A percentile compares a stretch with the other conserved stretches of the same genome.
phyloP scores from a whole-genome alignment of 2,113 vertebrate species.

The Petroica traversi region DNA sequence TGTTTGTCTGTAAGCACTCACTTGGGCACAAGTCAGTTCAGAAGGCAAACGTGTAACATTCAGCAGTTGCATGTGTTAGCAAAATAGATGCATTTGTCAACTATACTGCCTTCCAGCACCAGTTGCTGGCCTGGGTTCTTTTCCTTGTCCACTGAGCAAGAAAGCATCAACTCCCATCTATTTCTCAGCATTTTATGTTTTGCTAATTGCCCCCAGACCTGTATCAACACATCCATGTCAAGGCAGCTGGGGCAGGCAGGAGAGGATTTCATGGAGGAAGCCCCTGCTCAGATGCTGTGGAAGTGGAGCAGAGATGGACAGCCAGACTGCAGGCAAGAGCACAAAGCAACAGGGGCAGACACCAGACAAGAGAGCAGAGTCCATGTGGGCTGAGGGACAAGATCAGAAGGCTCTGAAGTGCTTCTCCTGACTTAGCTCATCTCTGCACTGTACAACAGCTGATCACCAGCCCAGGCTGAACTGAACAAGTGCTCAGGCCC shows the following conservation, averaged over 20 bases:
- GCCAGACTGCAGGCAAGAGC: neutral
- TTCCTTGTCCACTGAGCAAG: neutral
- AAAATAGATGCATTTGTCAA: neutral
- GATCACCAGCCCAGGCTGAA: neutral
- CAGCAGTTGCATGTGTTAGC: neutral
- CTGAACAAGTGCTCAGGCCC: neutral
- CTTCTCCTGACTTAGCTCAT: neutral
- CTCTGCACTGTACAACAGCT: neutral
- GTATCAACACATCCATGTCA: neutral
- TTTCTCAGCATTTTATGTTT: neutral
- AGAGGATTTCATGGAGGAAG: neutral
- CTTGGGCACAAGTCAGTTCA: neutral
- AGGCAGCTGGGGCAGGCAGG: neutral
- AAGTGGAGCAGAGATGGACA: neutral
- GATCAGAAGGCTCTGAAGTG: neutral
- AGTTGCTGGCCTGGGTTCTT: neutral
- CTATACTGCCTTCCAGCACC: neutral
- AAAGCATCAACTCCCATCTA: neutral
- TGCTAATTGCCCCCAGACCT: neutral
- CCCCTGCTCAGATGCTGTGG: neutral
- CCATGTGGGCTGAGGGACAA: neutral
- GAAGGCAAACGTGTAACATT: neutral
- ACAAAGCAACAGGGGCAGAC: neutral
- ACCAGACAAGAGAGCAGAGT: neutral
- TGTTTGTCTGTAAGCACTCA: neutral